A percentile compares a stretch with the other conserved stretches of the same genome.
phyloP scores from a whole-genome alignment of 2,113 vertebrate species.

The Herpetotheres cachinnans region DNA sequence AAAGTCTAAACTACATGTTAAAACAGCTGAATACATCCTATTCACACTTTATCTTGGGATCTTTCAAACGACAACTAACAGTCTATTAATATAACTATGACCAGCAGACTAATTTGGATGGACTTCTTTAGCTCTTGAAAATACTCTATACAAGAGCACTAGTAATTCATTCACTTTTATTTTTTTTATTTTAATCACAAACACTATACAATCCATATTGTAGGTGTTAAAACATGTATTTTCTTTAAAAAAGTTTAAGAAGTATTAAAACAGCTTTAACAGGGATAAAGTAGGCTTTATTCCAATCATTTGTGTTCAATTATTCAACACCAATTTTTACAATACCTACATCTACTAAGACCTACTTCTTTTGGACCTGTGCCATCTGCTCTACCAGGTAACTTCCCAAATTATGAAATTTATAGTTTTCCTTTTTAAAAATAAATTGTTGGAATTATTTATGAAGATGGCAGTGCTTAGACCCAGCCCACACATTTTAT shows the following conservation, averaged over 20 bases:
- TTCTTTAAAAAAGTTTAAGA: constrained; percentile 75
- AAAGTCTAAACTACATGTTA: constrained; percentile 80
- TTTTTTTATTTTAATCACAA: constrained; percentile 75
- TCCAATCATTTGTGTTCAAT: constrained; percentile 60
- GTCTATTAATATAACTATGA: constrained; percentile 78
- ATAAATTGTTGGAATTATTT: constrained; percentile 70
- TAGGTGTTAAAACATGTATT: constrained; percentile 73
- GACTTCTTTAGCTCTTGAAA: constrained; percentile 70
- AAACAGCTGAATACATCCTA: constrained; percentile 85
- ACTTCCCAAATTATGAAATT: constrained; percentile 65
- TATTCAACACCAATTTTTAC: constrained; percentile 68
- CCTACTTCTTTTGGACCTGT: constrained; percentile 65
- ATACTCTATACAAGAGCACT: constrained; percentile 73
- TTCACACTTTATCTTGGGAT: constrained; percentile 79
- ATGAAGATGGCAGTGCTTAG: constrained; percentile 70
- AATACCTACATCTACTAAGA: constrained; percentile 71
- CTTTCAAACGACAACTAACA: constrained; percentile 78
- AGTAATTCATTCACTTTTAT: constrained; percentile 65
- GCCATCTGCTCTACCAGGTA: constrained; percentile 60
- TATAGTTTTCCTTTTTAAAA: constrained; percentile 68
- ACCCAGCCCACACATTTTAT: constrained; percentile 79
- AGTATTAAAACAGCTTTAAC: constrained; percentile 77
- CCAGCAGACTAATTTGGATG: constrained; percentile 75
- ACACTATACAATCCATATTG: constrained; percentile 72
- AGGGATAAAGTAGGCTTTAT: constrained; percentile 74